phyloP scores from a whole-genome alignment of 2,797 vertebrate genomes.

The Pseudochirops corinnae region DNA sequence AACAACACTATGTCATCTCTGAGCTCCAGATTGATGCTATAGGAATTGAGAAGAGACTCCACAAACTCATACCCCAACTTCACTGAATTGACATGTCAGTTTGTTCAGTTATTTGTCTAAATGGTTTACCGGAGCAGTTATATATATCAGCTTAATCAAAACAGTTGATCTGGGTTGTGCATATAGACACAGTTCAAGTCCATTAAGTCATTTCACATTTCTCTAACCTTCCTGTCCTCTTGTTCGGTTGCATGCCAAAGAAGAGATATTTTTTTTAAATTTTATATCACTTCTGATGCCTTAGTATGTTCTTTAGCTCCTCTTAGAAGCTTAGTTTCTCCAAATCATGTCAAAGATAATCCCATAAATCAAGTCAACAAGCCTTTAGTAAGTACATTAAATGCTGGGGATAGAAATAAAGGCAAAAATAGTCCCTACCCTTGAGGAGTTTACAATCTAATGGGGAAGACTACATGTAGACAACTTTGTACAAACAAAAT shows the following conservation, averaged over 20 bases:
- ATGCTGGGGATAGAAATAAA: not conserved
- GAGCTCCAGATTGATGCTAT: not conserved
- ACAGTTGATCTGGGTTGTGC: not conserved
- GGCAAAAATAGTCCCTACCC: not conserved
- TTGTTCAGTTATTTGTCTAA: not conserved
- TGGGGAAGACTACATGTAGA: not conserved
- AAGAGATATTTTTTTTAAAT: not conserved
- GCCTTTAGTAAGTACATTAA: not conserved
- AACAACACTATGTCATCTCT: not conserved
- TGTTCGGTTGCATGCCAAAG: not conserved
- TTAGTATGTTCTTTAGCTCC: not conserved
- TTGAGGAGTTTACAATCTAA: not conserved
- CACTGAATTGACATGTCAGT: not conserved
- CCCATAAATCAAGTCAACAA: not conserved
- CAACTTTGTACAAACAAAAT: not conserved
- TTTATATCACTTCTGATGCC: not conserved
- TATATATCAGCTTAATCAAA: not conserved
- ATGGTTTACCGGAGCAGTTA: not conserved
- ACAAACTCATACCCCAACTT: not conserved
- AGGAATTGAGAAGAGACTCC: not conserved
- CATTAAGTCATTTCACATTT: not conserved
- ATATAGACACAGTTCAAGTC: not conserved
- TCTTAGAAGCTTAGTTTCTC: not conserved
- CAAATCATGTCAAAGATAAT: not conserved
- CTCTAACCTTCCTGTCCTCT: not conserved